Percentiles rank a stretch among this genome's conserved stretches.
These are phyloP conservation scores for Cyphomyrmex costatus DNA, from an alignment of 1,140 invertebrate species.

Conservation along the genomic window DNA sequence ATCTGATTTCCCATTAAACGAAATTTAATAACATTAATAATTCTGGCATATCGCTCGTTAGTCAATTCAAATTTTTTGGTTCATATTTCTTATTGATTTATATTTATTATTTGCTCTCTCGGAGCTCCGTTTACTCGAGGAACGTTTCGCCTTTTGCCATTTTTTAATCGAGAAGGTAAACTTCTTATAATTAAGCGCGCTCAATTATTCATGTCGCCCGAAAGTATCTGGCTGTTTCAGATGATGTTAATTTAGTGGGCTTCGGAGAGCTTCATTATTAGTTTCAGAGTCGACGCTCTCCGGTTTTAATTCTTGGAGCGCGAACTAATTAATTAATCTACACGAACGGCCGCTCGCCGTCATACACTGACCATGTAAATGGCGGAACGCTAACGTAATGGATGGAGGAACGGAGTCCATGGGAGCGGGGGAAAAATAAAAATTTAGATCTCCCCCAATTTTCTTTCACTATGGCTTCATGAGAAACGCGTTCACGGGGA, in stretches of 20 bases:
- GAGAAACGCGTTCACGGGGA: not conserved
- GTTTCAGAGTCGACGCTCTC: conserved; percentile 43
- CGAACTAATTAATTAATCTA: conserved; percentile 84
- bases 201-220: conserved; percentile 27
- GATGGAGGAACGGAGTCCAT: not conserved
- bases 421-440: conserved; percentile 19
- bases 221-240: conserved; percentile 6
- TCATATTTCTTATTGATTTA: too few species aligned
- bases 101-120: too few species aligned
- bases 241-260: conserved; percentile 30
- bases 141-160: not conserved
- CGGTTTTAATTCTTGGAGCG: conserved; percentile 83
- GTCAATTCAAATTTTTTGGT: too few species aligned
- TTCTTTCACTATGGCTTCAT: not conserved
- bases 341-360: conserved; percentile 75
- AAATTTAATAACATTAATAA: too few species aligned
- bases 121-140: not conserved
- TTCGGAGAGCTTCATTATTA: conserved; percentile 25
- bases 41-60: too few species aligned
- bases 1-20: too few species aligned
- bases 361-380: conserved; percentile 32
- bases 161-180: conserved; percentile 22
- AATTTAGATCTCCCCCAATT: not conserved
- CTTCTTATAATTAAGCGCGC: not conserved
- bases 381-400: conserved; percentile 39